Conservation (phyloP, 35 echinoderm and acorn worm species). For the Antedon bifida region DNA sequence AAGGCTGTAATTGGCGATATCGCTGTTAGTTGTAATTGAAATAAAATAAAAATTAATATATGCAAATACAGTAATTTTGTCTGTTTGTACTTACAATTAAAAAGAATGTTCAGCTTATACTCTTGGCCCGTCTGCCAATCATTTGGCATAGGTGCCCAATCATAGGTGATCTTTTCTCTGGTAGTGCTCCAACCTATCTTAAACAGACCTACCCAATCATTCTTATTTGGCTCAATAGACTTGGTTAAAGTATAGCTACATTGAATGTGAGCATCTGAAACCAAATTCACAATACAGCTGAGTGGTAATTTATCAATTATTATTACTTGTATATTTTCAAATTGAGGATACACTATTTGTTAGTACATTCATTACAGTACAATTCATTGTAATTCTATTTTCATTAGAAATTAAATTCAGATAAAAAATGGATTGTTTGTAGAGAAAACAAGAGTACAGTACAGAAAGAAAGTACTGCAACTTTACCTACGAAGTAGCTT, state of each 20-base stretch:
- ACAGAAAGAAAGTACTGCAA: too few relatives aligned
- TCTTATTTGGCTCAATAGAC: conserved; percentile 41
- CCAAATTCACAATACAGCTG: background rate
- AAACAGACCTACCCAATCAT: conserved; percentile 85
- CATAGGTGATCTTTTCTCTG: conserved; percentile 68
- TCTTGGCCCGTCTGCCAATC: conserved; percentile 36
- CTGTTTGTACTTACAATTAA: conserved; percentile 46
- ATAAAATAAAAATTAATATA: too few relatives aligned
- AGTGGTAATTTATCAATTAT: background rate
- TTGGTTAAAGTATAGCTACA: conserved; percentile 75
- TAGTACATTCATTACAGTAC: background rate
- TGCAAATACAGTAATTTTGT: too few relatives aligned
- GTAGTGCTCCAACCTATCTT: conserved; percentile 92
- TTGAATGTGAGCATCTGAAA: conserved; percentile 43
- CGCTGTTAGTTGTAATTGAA: too few relatives aligned
- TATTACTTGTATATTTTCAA: background rate
- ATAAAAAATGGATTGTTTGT: too few relatives aligned
- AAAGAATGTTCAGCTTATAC: conserved; percentile 47
- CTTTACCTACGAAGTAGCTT: too few relatives aligned
- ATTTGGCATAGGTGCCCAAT: conserved; percentile 59
- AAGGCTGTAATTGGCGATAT: too few relatives aligned
- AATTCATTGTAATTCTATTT: too few relatives aligned
- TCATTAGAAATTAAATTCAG: too few relatives aligned
- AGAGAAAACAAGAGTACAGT: too few relatives aligned
- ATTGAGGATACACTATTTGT: background rate